Conservation (phyloP, 2,113 vertebrate genomes). For the Epinephelus lanceolatus region DNA sequence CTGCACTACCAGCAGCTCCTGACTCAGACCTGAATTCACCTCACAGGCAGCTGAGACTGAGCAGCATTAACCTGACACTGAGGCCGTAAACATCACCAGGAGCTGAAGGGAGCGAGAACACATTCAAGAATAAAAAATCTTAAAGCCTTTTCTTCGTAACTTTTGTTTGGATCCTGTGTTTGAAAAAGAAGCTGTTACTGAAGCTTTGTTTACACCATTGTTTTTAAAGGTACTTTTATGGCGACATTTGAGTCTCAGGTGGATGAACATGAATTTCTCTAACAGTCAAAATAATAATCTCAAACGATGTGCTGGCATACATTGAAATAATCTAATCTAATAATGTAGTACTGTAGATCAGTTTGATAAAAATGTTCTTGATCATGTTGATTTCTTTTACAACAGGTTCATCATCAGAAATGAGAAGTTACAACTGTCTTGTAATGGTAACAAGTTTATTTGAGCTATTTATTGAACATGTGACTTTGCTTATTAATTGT, state of each 20-base stretch:
- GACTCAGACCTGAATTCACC: conserved; percentile 79
- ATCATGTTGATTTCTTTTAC: too few relatives aligned
- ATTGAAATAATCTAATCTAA: background rate
- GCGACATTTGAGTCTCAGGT: background rate
- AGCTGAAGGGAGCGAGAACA: background rate
- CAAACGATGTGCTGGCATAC: conserved; percentile 12
- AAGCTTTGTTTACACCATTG: background rate
- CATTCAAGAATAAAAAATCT: conserved; percentile 28
- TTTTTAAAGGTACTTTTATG: background rate
- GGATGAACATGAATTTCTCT: background rate
- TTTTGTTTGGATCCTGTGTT: background rate
- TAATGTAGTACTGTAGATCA: conserved; percentile 14
- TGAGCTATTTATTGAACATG: conserved; percentile 24
- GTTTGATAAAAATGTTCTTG: background rate
- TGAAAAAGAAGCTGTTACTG: too few relatives aligned
- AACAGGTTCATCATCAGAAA: too few relatives aligned
- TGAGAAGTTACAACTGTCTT: too few relatives aligned
- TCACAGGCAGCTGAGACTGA: background rate
- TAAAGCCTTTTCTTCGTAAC: background rate
- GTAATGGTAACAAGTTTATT: too few relatives aligned
- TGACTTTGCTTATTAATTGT: background rate
- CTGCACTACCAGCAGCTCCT: conserved; percentile 78
- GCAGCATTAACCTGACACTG: background rate
- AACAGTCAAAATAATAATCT: background rate
- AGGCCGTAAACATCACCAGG: background rate